Percentiles rank a stretch among this genome's conserved stretches.
Evolutionary conservation across 2,113 vertebrate species (phyloP).

Genomic region (Tachysurus vachellii): DNA sequence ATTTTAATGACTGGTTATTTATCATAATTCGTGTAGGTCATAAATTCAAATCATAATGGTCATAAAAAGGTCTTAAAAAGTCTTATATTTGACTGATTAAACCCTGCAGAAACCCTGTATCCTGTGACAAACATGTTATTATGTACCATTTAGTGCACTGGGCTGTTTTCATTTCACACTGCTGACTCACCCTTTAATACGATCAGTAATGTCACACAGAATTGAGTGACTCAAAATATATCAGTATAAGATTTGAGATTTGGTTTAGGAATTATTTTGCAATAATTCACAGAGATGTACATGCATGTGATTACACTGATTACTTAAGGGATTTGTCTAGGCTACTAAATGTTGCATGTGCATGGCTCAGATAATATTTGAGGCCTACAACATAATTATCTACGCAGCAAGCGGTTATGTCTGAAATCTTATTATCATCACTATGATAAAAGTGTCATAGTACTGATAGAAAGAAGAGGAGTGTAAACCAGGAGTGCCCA

Average conservation of each 20-base stretch:
- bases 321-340: slow-evolving; percentile 9
- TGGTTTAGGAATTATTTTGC: slow-evolving; percentile 16
- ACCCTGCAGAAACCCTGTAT: no score
- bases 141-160: neutral
- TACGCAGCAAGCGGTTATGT: neutral
- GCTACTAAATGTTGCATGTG: slow-evolving; percentile 47
- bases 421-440: neutral
- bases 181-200: neutral
- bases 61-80: no score
- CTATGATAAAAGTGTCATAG: neutral
- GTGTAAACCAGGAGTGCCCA: neutral
- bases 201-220: slow-evolving; percentile 16
- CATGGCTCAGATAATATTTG: slow-evolving; percentile 20
- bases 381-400: neutral
- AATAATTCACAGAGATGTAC: slow-evolving; percentile 33
- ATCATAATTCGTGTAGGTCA: no score
- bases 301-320: slow-evolving; percentile 12
- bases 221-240: slow-evolving; percentile 21
- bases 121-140: slow-evolving; percentile 7
- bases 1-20: no score
- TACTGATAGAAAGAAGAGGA: neutral
- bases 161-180: slow-evolving; percentile 27
- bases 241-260: slow-evolving; percentile 1
- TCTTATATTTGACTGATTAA: no score
- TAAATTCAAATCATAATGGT: no score